Base-by-base conservation (phyloP, 2,888 invertebrate genomes). In the Drosophila koepferae region DNA sequence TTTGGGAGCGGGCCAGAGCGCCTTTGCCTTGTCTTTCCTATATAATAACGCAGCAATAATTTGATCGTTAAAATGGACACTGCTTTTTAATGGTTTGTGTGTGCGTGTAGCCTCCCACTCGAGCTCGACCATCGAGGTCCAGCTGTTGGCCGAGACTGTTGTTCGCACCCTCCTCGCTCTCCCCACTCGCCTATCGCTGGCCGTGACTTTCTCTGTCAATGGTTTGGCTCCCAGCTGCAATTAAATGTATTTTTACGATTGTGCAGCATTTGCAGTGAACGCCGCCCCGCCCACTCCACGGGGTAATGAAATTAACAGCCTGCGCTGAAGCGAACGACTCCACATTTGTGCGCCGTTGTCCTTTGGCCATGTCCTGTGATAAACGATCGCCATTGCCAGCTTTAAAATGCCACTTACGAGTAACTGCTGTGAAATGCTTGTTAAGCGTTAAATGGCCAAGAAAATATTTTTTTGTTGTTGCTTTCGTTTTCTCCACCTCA, bases 221-320 rank as follows among this genome's bases (percentile, higher is more conserved):
- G 46, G 69, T 53, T 63, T 28, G 28, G 34, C 74, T 65, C 68
- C 58, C 89, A 80, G 71, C 87, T 82, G 88, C 86, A 90, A 90
- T 87, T 89, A 87, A 87, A 90, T 86, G 80, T 84, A 75, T 81
- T 86, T 86, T 87, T 90, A 87, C 86, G 90, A 90, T 80, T 81
- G 77, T 82, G 73, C 89, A 77, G 86, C 86, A 83, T 74, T 86
- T 82, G 86, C 81, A 71, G 60, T 61, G 56, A 14, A 55, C n/a
- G 40, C 34, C 18, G 2, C 38, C 38, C n/a, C 12, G 5, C 5
- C 36, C 36, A n/a, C 46, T 18, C 38, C 2, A 2, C 12, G 23
- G 51, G 51, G 83, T 81, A 86, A 83, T 83, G 76, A 83, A 83
- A 83, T 83, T 84, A 86, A 83, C 87, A 72, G 67, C 72, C 68